Conservation (phyloP, 2,888 invertebrate genomes). For the Dicranocentrus wangi region DNA sequence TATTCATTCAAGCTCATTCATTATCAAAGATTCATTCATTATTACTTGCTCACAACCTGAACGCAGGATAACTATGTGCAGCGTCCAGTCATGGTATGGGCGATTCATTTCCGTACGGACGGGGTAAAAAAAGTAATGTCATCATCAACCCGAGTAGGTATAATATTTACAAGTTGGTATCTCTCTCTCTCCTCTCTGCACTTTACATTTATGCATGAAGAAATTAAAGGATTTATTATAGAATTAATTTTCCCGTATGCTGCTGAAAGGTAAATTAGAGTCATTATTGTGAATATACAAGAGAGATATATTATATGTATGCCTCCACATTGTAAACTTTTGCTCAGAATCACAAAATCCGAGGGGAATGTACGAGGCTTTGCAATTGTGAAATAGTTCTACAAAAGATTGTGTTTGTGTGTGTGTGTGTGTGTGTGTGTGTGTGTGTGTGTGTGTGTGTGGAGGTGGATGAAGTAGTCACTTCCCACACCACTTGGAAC, state of each 20-base stretch:
- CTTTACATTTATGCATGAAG: slow-evolving; percentile 4
- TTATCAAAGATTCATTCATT: slow-evolving; percentile 3
- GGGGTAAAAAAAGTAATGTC: slow-evolving; percentile 20
- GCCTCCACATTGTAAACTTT: too few relatives aligned
- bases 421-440: too few relatives aligned
- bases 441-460: too few relatives aligned
- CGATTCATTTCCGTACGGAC: slow-evolving; percentile 2
- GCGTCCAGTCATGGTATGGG: background rate
- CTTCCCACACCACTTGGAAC: slow-evolving; percentile 17
- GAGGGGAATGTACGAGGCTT: too few relatives aligned
- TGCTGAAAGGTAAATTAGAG: slow-evolving; percentile 24
- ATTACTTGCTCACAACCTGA: too few relatives aligned
- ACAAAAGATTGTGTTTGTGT: too few relatives aligned
- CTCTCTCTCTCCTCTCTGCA: too few relatives aligned
- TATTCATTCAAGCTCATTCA: background rate
- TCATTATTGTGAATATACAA: slow-evolving; percentile 17
- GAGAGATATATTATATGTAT: too few relatives aligned
- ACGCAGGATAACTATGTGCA: background rate
- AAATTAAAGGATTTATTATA: slow-evolving; percentile 32
- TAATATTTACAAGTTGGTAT: too few relatives aligned
- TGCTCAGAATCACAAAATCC: too few relatives aligned
- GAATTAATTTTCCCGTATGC: slow-evolving; percentile 10
- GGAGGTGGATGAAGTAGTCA: slow-evolving; percentile 1
- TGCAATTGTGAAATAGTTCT: too few relatives aligned
- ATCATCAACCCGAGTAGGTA: background rate